A percentile compares a stretch with the other conserved stretches of the same genome.
phyloP scores from a whole-genome alignment of 1,140 invertebrate species.

The Chironomus striatipennis region DNA sequence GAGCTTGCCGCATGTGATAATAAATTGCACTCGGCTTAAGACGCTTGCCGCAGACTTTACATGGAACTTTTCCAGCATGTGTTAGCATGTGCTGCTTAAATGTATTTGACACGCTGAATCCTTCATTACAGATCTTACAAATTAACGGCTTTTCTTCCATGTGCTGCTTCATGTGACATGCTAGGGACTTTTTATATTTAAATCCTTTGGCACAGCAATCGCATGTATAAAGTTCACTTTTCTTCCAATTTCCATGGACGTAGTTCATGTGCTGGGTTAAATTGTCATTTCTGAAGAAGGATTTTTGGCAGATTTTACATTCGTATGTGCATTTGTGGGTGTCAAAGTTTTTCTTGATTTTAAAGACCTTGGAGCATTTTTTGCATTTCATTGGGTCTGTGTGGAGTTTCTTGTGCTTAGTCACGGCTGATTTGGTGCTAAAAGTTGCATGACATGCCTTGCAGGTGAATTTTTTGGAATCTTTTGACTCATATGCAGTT shows the following conservation, averaged over 20 bases:
- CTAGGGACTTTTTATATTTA: background rate
- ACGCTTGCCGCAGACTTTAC: background rate
- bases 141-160: background rate
- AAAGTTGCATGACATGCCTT: background rate
- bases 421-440: background rate
- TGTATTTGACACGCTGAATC: background rate
- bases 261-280: background rate
- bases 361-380: background rate
- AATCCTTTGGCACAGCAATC: background rate
- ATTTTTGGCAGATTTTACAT: background rate
- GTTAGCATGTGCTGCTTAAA: background rate
- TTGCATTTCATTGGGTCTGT: background rate
- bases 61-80: background rate
- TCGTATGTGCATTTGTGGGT: background rate
- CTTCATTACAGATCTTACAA: background rate
- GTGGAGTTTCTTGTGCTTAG: background rate
- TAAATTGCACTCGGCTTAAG: background rate
- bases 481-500: no score
- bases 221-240: background rate
- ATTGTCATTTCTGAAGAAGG: background rate
- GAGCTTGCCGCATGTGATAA: background rate
- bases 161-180: background rate
- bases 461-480: background rate
- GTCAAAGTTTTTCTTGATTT: background rate
- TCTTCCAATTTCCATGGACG: background rate